Evolutionary conservation across 1,140 invertebrate genomes (phyloP).

Genomic region (Brachionus sp.): DNA sequence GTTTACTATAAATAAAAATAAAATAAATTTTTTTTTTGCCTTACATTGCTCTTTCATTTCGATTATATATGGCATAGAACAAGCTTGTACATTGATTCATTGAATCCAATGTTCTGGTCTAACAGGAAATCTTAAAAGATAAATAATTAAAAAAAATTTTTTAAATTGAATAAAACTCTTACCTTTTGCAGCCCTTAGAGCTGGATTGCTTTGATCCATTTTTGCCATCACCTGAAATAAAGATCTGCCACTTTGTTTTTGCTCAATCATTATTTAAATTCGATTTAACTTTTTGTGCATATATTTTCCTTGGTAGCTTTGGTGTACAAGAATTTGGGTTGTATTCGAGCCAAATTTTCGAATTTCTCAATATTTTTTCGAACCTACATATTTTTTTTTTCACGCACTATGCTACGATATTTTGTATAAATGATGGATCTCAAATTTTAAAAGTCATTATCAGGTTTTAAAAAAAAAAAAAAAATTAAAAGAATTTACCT

Average conservation of each 20-base stretch:
- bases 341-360: neutral
- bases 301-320: neutral
- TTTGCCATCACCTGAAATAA: neutral
- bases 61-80: too few relatives aligned
- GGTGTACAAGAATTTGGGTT: neutral
- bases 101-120: too few relatives aligned
- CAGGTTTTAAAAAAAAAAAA: too few relatives aligned
- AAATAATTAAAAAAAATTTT: slow-evolving; percentile 49
- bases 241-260: neutral
- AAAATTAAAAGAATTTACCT: too few relatives aligned
- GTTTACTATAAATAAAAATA: too few relatives aligned
- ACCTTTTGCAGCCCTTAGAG: neutral
- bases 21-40: too few relatives aligned
- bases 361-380: neutral
- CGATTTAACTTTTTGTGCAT: neutral
- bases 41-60: too few relatives aligned
- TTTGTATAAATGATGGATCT: neutral
- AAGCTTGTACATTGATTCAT: too few relatives aligned
- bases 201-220: neutral
- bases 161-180: neutral
- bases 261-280: neutral
- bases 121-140: too few relatives aligned
- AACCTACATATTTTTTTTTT: neutral
- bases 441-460: too few relatives aligned
- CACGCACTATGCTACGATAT: neutral